phyloP scores from a whole-genome alignment of 64 coral and sea anemone species.

The Montipora cactus region DNA sequence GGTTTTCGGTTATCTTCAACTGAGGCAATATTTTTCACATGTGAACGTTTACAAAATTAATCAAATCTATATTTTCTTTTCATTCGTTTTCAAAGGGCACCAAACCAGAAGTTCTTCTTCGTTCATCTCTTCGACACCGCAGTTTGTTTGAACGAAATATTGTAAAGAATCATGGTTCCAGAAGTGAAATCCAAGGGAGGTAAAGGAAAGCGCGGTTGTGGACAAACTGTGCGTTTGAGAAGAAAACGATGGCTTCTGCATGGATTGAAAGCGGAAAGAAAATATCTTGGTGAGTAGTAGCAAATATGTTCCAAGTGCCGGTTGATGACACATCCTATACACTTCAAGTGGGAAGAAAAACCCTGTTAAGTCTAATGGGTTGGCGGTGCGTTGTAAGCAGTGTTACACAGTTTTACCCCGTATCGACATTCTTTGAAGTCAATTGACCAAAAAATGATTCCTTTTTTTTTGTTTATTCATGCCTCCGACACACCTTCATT shows the following conservation, averaged over 20 bases:
- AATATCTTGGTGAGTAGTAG: conserved; percentile 10
- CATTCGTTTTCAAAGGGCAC: not conserved
- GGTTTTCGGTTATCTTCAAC: too few relatives aligned
- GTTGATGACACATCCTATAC: too few relatives aligned
- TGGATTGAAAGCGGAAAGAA: conserved; percentile 23
- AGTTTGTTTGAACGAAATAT: not conserved
- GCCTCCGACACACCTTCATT: too few relatives aligned
- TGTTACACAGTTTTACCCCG: too few relatives aligned
- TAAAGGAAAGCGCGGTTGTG: not conserved
- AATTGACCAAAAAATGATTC: too few relatives aligned
- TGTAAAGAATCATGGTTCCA: conserved; percentile 6
- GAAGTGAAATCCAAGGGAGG: conserved; percentile 5
- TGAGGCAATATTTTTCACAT: too few relatives aligned
- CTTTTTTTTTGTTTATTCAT: too few relatives aligned
- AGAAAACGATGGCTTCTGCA: conserved; percentile 14
- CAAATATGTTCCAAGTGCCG: not conserved
- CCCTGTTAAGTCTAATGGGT: too few relatives aligned
- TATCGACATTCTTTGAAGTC: too few relatives aligned
- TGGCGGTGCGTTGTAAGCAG: too few relatives aligned
- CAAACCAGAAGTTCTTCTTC: not conserved
- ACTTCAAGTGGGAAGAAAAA: too few relatives aligned
- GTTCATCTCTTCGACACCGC: not conserved
- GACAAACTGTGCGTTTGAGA: conserved; percentile 30
- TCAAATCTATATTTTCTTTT: not conserved
- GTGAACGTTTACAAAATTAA: not conserved